These are phyloP conservation scores for Psilopsiagon aymara DNA, from an alignment of 2,113 vertebrate species.

Conservation along the genomic window DNA sequence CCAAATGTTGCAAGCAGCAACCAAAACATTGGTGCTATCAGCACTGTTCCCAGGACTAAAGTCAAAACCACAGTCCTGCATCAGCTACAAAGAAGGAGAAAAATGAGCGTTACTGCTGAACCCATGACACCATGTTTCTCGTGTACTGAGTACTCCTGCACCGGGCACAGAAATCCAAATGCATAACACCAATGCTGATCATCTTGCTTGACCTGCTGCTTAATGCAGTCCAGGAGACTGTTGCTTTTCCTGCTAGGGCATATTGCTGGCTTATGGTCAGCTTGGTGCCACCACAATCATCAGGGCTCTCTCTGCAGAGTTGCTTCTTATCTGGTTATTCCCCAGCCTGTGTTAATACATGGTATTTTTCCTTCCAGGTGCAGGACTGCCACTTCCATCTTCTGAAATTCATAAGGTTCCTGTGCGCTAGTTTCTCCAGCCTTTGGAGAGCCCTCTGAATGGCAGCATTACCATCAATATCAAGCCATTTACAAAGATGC, in stretches of 20 bases:
- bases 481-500: not conserved
- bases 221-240: not conserved
- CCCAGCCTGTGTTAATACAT: not conserved
- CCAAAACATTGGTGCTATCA: too few species aligned
- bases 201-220: not conserved
- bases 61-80: too few species aligned
- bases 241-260: not conserved
- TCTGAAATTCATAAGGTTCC: not conserved
- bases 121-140: not conserved
- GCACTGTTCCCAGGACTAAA: too few species aligned
- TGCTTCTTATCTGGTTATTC: not conserved
- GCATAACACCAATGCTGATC: not conserved
- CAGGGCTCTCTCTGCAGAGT: not conserved
- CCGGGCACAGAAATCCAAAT: not conserved
- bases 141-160: not conserved
- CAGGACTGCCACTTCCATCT: not conserved
- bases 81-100: too few species aligned
- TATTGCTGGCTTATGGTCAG: fast-evolving
- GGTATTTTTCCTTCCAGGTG: not conserved
- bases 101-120: too few species aligned
- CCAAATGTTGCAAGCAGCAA: too few species aligned
- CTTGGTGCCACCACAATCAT: not conserved
- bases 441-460: not conserved
- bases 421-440: not conserved
- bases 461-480: not conserved